Base-by-base conservation (phyloP, 2,888 invertebrate genomes). In the Apamea anceps region DNA sequence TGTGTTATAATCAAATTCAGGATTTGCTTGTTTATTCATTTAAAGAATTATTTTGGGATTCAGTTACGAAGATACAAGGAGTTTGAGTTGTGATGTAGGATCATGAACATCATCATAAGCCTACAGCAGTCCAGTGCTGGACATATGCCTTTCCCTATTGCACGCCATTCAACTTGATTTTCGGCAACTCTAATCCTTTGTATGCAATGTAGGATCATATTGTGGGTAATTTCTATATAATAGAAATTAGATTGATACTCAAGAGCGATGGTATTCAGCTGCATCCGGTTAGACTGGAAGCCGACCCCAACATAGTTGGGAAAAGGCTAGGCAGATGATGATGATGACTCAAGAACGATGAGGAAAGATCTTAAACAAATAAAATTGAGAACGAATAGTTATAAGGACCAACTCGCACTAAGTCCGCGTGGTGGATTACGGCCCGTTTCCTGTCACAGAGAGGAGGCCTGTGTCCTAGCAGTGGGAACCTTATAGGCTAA, bases 1-100 rank as follows among this genome's bases (percentile, higher is more conserved):
- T 89, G 67, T 72, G 72, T 85, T 87, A 74, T 84, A 78, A 82
- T 79, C 77, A 81, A 82, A 90, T 87, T 75, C 87, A 87, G 66
- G 80, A 80, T 68, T 87, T 68, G 78, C 73, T 54, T 82, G 65
- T 76, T 83, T 72, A 75, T 66, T 83, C 4, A 62, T 62, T 83
- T 51, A 12, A n/a, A 13, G 6, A 18, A 8, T 67, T 67, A 66
- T 85, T 85, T 62, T 37, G 51, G 70, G 67, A 71, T 60, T 28
- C 25, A 18, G 57, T 75, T 62, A 67, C 28, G 12, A 81, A n/a
- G 42, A 48, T 51, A 37, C 10, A 37, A 37, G 12, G n/a, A 62
- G 12, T 45, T 12, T 45, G 13, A 2, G 32, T 0, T 5, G 8
- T 25, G 21, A 42, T 54, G 25, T 7, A 57, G 28, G 0, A 18